Percentiles rank a stretch among this genome's conserved stretches.
These are phyloP conservation scores for Channa striata DNA, from an alignment of 2,797 vertebrate species.

Conservation along the genomic window DNA sequence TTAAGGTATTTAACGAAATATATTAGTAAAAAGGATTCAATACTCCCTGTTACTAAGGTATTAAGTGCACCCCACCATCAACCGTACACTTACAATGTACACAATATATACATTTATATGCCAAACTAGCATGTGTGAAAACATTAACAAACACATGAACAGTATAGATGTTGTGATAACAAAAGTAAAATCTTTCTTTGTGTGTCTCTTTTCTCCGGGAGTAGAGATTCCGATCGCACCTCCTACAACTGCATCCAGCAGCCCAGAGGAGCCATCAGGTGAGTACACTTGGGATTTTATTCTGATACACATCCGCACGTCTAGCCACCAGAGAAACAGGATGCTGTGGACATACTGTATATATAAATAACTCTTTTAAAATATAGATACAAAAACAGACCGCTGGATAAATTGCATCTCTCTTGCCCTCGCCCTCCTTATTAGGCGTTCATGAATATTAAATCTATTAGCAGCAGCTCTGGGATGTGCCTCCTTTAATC, in stretches of 20 bases:
- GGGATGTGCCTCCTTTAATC: conserved; percentile 79
- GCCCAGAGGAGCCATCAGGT: conserved; percentile 94
- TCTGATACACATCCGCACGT: conserved; percentile 6
- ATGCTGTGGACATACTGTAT: conserved; percentile 15
- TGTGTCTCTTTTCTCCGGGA: conserved; percentile 60
- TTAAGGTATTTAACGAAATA: not conserved
- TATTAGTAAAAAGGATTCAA: no score
- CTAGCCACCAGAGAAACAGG: not conserved
- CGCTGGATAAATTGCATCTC: conserved; percentile 74
- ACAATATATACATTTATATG: not conserved
- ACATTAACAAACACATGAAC: not conserved
- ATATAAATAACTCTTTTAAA: conserved; percentile 42
- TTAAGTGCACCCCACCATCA: no score
- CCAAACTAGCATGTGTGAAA: not conserved
- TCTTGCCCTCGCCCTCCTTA: conserved; percentile 61
- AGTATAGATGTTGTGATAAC: not conserved
- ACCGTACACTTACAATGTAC: no score
- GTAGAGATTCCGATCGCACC: conserved; percentile 94
- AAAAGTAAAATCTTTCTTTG: conserved; percentile 52
- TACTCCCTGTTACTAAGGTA: no score
- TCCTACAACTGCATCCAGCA: conserved; percentile 90
- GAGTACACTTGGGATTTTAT: conserved; percentile 41
- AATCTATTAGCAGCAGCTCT: conserved; percentile 73
- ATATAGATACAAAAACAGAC: conserved; percentile 44
- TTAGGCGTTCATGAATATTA: conserved; percentile 77